phyloP scores from a whole-genome alignment of 2,888 invertebrate species.

The Cistogaster globosa region DNA sequence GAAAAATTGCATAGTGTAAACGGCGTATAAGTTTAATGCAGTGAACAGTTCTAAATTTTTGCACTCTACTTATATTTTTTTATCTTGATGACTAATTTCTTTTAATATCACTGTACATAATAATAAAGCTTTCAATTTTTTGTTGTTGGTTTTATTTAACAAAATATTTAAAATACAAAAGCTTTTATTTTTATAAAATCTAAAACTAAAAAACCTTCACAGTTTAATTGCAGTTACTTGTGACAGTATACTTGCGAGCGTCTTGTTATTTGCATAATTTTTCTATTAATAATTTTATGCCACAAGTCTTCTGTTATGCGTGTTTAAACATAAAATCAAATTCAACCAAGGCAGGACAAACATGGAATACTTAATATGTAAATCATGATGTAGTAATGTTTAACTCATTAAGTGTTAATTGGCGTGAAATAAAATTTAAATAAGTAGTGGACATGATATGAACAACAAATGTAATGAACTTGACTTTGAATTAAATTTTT shows the following conservation, averaged over 20 bases:
- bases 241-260: too few species aligned
- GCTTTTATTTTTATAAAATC: not conserved
- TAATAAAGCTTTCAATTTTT: not conserved
- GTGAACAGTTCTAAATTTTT: not conserved
- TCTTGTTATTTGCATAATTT: not conserved
- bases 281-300: constrained; percentile 17
- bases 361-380: too few species aligned
- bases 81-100: constrained; percentile 1
- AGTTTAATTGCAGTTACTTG: constrained; percentile 23
- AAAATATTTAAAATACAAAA: not conserved
- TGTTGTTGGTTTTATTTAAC: not conserved
- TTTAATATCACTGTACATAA: not conserved
- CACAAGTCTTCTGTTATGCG: constrained; percentile 54
- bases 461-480: constrained; percentile 39
- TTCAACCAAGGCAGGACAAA: constrained; percentile 1
- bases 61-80: not conserved
- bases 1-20: too few species aligned
- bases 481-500: constrained; percentile 33
- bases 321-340: constrained; percentile 1
- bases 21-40: too few species aligned
- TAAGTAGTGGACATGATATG: constrained; percentile 9
- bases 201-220: constrained; percentile 24
- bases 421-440: constrained; percentile 48
- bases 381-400: not conserved
- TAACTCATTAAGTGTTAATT: constrained; percentile 45